phyloP scores from a whole-genome alignment of 2,888 invertebrate genomes.

The Choristoneura rosaceana region DNA sequence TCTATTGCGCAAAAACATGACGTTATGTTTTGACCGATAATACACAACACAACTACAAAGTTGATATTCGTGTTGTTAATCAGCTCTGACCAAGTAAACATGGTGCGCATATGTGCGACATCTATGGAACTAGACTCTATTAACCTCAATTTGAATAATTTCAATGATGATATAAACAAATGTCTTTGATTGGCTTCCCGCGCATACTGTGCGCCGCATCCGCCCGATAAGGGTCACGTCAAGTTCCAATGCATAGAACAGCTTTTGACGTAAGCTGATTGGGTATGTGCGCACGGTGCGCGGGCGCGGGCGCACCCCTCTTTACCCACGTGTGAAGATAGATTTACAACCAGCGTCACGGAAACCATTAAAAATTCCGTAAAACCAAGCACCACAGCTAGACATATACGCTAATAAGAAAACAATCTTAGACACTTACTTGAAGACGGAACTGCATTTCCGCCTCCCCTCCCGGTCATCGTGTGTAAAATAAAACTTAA shows the following conservation, averaged over 20 bases:
- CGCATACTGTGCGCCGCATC: constrained; percentile 70
- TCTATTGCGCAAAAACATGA: constrained; percentile 55
- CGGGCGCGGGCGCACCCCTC: constrained; percentile 49
- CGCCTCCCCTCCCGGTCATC: constrained; percentile 83
- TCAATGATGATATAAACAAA: constrained; percentile 77
- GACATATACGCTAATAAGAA: constrained; percentile 43
- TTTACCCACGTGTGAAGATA: constrained; percentile 54
- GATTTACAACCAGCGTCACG: constrained; percentile 38
- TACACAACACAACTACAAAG: constrained; percentile 27
- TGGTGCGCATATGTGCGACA: constrained; percentile 83
- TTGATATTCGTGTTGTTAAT: constrained; percentile 68
- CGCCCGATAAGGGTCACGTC: constrained; percentile 73
- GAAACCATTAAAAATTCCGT: constrained; percentile 45
- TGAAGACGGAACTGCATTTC: constrained; percentile 84
- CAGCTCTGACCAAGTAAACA: constrained; percentile 74
- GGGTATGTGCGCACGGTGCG: constrained; percentile 48
- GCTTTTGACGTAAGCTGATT: constrained; percentile 53
- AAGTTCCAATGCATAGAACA: constrained; percentile 62
- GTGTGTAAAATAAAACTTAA: constrained; percentile 72
- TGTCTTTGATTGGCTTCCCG: constrained; percentile 75
- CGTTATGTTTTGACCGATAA: constrained; percentile 48
- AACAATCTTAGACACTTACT: constrained; percentile 71
- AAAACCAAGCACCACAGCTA: constrained; percentile 45
- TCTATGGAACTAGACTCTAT: constrained; percentile 77
- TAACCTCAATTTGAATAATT: constrained; percentile 83